A percentile compares a stretch with the other conserved stretches of the same genome.
phyloP scores from a whole-genome alignment of 2,797 vertebrate genomes.

The Cossypha caffra region DNA sequence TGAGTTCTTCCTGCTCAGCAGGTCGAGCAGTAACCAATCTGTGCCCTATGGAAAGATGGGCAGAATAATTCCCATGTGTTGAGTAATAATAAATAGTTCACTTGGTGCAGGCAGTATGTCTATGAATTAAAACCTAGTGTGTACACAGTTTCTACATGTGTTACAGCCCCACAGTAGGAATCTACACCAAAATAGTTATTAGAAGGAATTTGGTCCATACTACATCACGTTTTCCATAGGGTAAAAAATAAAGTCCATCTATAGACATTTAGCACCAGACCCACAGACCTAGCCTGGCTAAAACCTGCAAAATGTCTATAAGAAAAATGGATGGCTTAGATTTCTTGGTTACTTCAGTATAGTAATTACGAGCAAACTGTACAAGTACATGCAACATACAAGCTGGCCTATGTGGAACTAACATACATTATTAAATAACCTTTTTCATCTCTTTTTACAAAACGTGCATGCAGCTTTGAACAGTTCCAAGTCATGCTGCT shows the following conservation, averaged over 20 bases:
- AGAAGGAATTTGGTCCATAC: slow-evolving; percentile 86
- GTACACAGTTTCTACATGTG: slow-evolving; percentile 84
- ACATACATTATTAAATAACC: slow-evolving; percentile 92
- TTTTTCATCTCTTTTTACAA: slow-evolving; percentile 84
- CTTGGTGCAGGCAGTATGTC: slow-evolving; percentile 86
- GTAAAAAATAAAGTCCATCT: slow-evolving; percentile 86
- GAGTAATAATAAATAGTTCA: slow-evolving; percentile 86
- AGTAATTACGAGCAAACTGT: slow-evolving; percentile 99
- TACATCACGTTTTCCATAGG: slow-evolving; percentile 84
- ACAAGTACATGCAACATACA: slow-evolving; percentile 99
- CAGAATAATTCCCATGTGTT: slow-evolving; percentile 84
- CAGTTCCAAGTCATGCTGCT: slow-evolving; percentile 93
- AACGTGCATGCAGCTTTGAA: slow-evolving; percentile 98
- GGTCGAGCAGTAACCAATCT: slow-evolving; percentile 80
- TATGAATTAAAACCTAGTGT: slow-evolving; percentile 85
- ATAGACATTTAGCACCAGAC: slow-evolving; percentile 93
- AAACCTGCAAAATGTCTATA: slow-evolving; percentile 88
- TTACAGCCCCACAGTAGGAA: slow-evolving; percentile 85
- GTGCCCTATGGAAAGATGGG: slow-evolving; percentile 77
- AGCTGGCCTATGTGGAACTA: slow-evolving; percentile 96
- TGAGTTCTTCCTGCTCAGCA: slow-evolving; percentile 81
- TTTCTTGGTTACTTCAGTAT: slow-evolving; percentile 93
- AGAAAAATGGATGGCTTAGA: slow-evolving; percentile 96
- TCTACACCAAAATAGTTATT: slow-evolving; percentile 89
- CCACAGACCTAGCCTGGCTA: slow-evolving; percentile 81